Base-by-base conservation (phyloP, 2,888 invertebrate genomes). In the Chloroclystis v-ata region DNA sequence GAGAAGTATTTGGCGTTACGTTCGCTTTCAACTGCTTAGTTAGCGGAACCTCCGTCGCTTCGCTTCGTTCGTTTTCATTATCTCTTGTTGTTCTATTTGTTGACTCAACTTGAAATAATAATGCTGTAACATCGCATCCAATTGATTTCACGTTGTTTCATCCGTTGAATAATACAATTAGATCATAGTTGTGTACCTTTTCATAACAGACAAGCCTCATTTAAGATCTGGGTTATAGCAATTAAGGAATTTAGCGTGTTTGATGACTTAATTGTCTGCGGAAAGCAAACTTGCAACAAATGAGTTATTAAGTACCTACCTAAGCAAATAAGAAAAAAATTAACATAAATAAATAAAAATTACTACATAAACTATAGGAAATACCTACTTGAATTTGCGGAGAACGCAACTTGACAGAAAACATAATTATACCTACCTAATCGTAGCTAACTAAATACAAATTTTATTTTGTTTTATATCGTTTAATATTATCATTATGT, bases 91-190 rank as follows among this genome's bases (percentile, higher is more conserved):
- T 26, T 20, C 37, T 39, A 28, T 37, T 37, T 28, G 47, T 47
- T 45, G 46, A 44, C 47, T 52, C 26, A 43, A 47, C 48, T 20
- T 53, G 37, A 47, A 49, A 49, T 49, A 49, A 49, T 49, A 44
- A 38, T 47, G 45, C 43, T 40, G 54, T 26, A 57, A 54, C 47
- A 4, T 48, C 50, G 29, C 35, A 37, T 42, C 49, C 30, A 50
- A 60, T 56, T 49, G 57, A 60, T 56, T 60, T 49, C 44, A 43
- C 45, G 43, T 28, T 47, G 48, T 48, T 52, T 48, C 42, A 47
- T 47, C 46, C 28, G 51, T 59, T 59, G 47, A 28, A 59, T 57
- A 57, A 57, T 53, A 49, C 39, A 48, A 56, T 56, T 54, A 54
- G 52, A 56, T 51, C 58, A 54, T 37, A 49, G 50, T 57, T 56